Base-by-base conservation (phyloP, 1,140 invertebrate species). In the Spodoptera litura region DNA sequence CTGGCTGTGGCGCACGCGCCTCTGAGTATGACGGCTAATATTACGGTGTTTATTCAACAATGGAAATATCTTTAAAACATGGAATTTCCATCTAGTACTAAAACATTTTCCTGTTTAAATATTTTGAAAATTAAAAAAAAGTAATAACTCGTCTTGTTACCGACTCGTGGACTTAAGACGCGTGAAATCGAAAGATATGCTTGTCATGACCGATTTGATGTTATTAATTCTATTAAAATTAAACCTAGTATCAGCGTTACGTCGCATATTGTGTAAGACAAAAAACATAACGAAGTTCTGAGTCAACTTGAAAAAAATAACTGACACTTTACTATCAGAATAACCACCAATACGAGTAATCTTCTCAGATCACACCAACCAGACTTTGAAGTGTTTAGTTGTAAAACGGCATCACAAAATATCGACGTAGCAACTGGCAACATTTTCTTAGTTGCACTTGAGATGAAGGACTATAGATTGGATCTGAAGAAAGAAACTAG, bases 1-100 rank as follows among this genome's bases (percentile, higher is more conserved):
- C 44, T 78, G 87, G 81, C 83, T 80, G 76, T 82, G 81, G 84
- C 83, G 83, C 83, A 80, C 83, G 85, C 64, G 83, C 83, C 85
- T 75, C 80, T 78, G 78, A 81, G 53, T 85, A 85, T 87, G 83
- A 85, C 84, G 78, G 64, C 61, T 59, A 72, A 78, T 83, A 82
- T 85, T 79, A 81, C 80, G 73, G 78, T 80, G 74, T 82, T 86
- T 82, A 81, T 68, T 78, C 49, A 78, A 81, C 76, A 81, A 78
- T 68, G 27, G 68, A 68, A 70, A 71, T 20, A 9, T 51, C 59
- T 35, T 31, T 0, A 6, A 64, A 74, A 52, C 20, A 62, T 52
- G 58, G 5, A 62, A 31, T 53, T 53, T 20, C 8, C 11, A 38
- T 68, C n/a, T n/a, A 31, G 31, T 53, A 31, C 4, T 4, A 35